Base-by-base conservation (phyloP, 1,140 invertebrate species). In the Atta cephalotes region DNA sequence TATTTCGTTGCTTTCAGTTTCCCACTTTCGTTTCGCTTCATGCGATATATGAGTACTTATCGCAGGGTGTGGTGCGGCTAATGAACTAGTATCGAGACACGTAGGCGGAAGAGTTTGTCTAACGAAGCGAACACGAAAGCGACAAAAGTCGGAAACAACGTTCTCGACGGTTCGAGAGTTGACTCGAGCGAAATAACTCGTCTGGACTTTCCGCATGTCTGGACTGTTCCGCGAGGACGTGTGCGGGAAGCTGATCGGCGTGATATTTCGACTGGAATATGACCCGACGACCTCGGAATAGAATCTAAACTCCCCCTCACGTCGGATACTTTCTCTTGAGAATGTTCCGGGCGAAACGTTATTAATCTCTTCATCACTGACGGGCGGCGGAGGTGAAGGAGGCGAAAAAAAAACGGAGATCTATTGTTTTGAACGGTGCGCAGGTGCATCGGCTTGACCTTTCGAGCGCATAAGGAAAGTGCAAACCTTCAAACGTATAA, bases 301-400 rank as follows among this genome's bases (percentile, higher is more conserved):
- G 63, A 88, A 89, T 88, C 66, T 21, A 56, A 85, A 80, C 39
- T 56, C 74, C 63, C 51, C 58, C 86, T 72, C 72, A 39, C 65
- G 65, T 31, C 45, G 25, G 25, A 28, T 85, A 88, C 77, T 88
- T 89, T 88, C 77, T 71, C 80, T 49, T n/a, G 76, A 35, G 84
- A 81, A 51, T 81, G 63, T 85, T 80, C 65, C 65, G 25, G 60
- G 51, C 63, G 76, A 86, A 86, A 86, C 63, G 39, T 86, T 86
- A 86, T 86, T 86, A 86, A 86, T 86, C 84, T 86, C 76, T 81
- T 76, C 77, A 86, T 86, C 84, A 77, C 49, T 25, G 81, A 25
- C 25, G 31, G 31, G 18, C 21, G 21, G 53, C 45, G 49, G 3
- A 28, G 12, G 7, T 51, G 18, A 16, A 16, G 74, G 16, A 14